Conservation (phyloP, 35 echinoderm and acorn worm genomes). For the Ophioderma brevispina region DNA sequence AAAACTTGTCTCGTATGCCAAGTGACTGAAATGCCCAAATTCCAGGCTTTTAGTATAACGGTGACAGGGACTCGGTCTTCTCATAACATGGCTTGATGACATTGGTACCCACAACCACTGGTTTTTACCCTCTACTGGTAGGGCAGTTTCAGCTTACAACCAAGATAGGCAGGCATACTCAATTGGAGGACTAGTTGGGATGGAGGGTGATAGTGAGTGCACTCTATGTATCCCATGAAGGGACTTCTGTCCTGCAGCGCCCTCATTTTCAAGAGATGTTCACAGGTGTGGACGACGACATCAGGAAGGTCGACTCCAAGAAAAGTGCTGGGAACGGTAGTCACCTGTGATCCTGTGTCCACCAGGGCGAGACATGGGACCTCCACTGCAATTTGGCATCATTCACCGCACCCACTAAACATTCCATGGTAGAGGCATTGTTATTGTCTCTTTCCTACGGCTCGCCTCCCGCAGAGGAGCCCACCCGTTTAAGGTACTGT, state of each 20-base stretch:
- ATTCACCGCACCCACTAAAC: too few species aligned
- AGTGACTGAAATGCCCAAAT: too few species aligned
- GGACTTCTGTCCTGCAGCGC: neutral
- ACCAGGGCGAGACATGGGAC: neutral
- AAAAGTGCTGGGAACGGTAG: neutral
- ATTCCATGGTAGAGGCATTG: too few species aligned
- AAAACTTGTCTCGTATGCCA: too few species aligned
- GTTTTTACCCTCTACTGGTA: neutral
- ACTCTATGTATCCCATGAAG: neutral
- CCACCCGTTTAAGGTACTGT: too few species aligned
- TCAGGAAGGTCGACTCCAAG: neutral
- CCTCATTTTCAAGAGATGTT: neutral
- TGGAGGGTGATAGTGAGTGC: neutral
- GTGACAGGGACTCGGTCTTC: too few species aligned
- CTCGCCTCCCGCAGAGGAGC: too few species aligned
- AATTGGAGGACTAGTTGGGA: neutral
- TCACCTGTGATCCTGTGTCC: neutral
- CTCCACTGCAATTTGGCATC: neutral
- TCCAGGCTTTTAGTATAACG: too few species aligned
- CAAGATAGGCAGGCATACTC: neutral
- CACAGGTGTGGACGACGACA: neutral
- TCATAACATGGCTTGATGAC: neutral
- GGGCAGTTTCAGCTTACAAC: neutral
- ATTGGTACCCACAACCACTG: neutral
- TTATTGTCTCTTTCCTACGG: too few species aligned